A percentile compares a stretch with the other conserved stretches of the same genome.
Evolutionary conservation across 2,797 vertebrate genomes (phyloP).

Genomic region (Myotis daubentonii): DNA sequence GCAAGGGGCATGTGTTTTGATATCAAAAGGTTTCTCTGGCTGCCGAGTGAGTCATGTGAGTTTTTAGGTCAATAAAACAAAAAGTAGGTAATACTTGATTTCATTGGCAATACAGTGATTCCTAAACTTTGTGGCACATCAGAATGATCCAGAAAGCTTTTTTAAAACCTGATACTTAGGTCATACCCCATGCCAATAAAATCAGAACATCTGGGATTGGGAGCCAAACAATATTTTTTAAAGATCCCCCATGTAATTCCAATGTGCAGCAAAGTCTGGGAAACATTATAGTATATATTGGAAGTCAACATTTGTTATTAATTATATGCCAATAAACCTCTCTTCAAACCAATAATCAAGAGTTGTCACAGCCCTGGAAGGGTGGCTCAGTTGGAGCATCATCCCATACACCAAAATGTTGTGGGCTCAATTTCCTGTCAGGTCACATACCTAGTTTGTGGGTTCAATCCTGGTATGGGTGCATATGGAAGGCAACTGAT

Average conservation of each 20-base stretch:
- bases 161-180: not conserved
- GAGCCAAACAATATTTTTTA: not conserved
- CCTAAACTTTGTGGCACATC: not conserved
- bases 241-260: slow-evolving; percentile 29
- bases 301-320: slow-evolving; percentile 46
- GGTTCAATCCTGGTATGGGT: not conserved
- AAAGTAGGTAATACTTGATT: not conserved
- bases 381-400: not conserved
- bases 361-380: not conserved
- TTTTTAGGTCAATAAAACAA: not conserved
- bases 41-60: not conserved
- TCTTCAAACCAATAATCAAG: slow-evolving; percentile 21
- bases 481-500: not conserved
- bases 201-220: not conserved
- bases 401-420: not conserved
- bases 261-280: not conserved
- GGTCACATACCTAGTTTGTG: not conserved
- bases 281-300: not conserved
- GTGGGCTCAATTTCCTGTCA: not conserved
- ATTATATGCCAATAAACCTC: slow-evolving; percentile 38
- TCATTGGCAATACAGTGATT: not conserved
- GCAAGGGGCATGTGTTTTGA: not conserved
- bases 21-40: not conserved
- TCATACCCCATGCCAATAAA: not conserved
- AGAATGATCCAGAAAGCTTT: slow-evolving; percentile 12